Base-by-base conservation (phyloP, 2,113 vertebrate genomes). In the Cyanoramphus novaezelandiae region DNA sequence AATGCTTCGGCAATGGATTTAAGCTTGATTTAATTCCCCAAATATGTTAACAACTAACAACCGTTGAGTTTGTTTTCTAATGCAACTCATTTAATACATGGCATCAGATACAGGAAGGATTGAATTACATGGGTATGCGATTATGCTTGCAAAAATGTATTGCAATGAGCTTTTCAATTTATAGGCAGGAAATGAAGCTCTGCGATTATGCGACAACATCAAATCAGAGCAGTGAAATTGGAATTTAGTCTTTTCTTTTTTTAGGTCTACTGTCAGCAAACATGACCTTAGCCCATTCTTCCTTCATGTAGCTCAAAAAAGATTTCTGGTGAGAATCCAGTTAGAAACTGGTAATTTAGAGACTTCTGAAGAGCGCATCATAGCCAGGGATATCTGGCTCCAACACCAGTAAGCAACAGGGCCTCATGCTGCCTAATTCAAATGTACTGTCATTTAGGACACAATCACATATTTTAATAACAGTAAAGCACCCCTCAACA, bases 131-230 rank as follows among this genome's bases (percentile, higher is more conserved):
- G 15, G 9, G 8, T 75, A 60, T 79, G 62, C 0, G 0, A 92
- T 90, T 93, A 81, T 52, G 52, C 47, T 93, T 6, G 1, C 18
- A 88, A 88, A 93, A 92, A 78, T 27, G 35, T 52, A 75, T 43
- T 83, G 69, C 65, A 71, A 72, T 72, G 67, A 92, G 17, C 14
- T 72, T 86, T 93, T 83, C 69, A 78, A 84, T 92, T 91, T 84
- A 69, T n/a, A 94, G 65, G 57, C 47, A 93, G 88, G 72, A 94
- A 95, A 96, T 76, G 4, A 91, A 93, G 29, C 64, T 84, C 80
- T 92, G 60, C 86, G 79, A 86, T 93, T 89, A 65, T 9, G 27
- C 31, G 47, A 71, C 37, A 92, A 64, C 13, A 35, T 55, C 70
- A 95, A 84, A 93, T 82, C 64, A 79, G 64, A 81, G 60, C 37